phyloP scores from a whole-genome alignment of 2,113 vertebrate species.

The Bungarus multicinctus region DNA sequence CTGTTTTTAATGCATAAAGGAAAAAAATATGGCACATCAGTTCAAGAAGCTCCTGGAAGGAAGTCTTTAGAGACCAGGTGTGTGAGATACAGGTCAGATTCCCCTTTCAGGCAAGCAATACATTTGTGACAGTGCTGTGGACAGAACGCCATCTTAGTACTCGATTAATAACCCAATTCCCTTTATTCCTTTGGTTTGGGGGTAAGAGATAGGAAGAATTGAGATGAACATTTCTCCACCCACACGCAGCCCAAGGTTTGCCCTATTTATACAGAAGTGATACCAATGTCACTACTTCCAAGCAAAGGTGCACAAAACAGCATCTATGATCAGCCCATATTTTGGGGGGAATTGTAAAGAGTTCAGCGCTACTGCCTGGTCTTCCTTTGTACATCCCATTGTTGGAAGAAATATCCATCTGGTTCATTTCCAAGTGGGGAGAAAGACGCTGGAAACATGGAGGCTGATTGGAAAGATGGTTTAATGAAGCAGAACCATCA shows the following conservation, averaged over 20 bases:
- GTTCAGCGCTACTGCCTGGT: not conserved
- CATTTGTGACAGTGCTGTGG: not conserved
- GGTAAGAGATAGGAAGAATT: not conserved
- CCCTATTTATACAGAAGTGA: not conserved
- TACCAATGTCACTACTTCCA: not conserved
- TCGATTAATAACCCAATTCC: not conserved
- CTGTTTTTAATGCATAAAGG: not conserved
- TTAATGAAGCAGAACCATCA: no score
- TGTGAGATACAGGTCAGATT: not conserved
- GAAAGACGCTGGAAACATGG: no score
- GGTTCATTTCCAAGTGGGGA: no score
- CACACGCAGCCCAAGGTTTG: not conserved
- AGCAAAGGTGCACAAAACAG: not conserved
- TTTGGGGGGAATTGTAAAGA: not conserved
- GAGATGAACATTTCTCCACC: not conserved
- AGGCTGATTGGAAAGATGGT: no score
- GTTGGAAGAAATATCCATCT: no score
- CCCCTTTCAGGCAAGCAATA: not conserved
- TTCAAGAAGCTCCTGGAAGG: not conserved
- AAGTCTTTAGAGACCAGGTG: not conserved
- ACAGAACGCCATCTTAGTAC: not conserved
- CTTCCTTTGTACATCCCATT: not conserved
- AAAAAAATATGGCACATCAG: no score
- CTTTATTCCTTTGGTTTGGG: not conserved
- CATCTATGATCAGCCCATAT: not conserved